Conservation (phyloP, 2,797 vertebrate species). For the Enteromius treurensis region DNA sequence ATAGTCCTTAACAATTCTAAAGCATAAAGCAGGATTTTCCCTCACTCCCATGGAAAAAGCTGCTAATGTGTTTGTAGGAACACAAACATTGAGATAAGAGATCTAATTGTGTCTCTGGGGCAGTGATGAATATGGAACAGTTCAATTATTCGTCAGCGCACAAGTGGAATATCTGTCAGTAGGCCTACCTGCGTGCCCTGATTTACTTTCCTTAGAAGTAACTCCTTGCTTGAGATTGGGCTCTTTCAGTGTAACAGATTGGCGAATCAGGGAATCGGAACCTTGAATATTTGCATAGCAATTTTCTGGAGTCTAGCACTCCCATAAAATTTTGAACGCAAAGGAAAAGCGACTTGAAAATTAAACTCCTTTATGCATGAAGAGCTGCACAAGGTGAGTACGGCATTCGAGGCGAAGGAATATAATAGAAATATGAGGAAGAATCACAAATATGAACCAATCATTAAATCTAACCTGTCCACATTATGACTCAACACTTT, state of each 20-base stretch:
- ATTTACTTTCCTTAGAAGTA: conserved; percentile 49
- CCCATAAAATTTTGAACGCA: not conserved
- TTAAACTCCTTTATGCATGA: conserved; percentile 39
- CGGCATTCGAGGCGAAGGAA: not conserved
- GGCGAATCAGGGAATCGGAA: conserved; percentile 38
- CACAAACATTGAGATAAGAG: conserved; percentile 55
- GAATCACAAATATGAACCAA: conserved; percentile 9
- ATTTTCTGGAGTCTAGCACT: conserved; percentile 35
- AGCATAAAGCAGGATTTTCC: not conserved
- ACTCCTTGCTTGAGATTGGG: conserved; percentile 17
- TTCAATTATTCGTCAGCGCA: conserved; percentile 46
- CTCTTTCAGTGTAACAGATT: conserved; percentile 38
- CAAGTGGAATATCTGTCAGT: conserved; percentile 45
- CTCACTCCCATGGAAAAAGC: conserved; percentile 14
- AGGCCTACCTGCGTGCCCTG: conserved; percentile 43
- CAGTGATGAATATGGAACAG: conserved; percentile 59
- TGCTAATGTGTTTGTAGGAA: conserved; percentile 39
- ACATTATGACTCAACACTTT: conserved; percentile 18
- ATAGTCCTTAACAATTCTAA: conserved; percentile 12
- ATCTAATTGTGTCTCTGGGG: conserved; percentile 78
- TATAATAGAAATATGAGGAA: conserved; percentile 3
- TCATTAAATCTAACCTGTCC: conserved; percentile 1
- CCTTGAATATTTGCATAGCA: conserved; percentile 43
- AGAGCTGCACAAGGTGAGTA: conserved; percentile 17
- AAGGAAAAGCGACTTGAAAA: conserved; percentile 29